A percentile compares a stretch with the other conserved stretches of the same genome.
Conservation (phyloP, 2,888 invertebrate genomes). For the Drosophila eohydei region DNA sequence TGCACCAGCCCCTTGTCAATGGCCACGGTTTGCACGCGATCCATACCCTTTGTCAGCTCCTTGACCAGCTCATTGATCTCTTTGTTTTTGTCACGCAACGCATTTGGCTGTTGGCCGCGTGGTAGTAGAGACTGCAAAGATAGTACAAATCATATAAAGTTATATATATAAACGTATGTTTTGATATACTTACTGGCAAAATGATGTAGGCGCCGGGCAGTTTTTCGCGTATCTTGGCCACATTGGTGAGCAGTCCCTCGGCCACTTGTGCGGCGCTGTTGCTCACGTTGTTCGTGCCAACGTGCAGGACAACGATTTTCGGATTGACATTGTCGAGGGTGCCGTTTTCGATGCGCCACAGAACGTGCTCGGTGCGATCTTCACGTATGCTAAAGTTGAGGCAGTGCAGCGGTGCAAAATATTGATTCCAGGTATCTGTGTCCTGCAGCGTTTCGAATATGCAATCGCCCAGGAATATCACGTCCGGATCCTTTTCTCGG, state of each 20-base stretch:
- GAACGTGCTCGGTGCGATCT: slow-evolving; percentile 94
- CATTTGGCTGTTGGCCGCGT: slow-evolving; percentile 94
- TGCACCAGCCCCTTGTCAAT: slow-evolving; percentile 93
- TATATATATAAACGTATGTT: background rate
- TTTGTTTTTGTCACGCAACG: slow-evolving; percentile 90
- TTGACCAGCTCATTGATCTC: slow-evolving; percentile 91
- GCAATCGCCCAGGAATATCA: slow-evolving; percentile 96
- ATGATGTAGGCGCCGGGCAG: slow-evolving; percentile 93
- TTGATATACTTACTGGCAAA: slow-evolving; percentile 89
- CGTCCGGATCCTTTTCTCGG: slow-evolving; percentile 95
- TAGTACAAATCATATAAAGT: background rate
- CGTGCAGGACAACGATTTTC: slow-evolving; percentile 94
- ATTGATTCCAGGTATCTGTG: slow-evolving; percentile 94
- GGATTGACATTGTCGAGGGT: slow-evolving; percentile 95
- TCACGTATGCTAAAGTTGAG: slow-evolving; percentile 94
- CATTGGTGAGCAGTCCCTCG: slow-evolving; percentile 92
- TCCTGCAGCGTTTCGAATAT: slow-evolving; percentile 93
- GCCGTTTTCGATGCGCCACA: slow-evolving; percentile 96
- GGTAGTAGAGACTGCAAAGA: slow-evolving; percentile 92
- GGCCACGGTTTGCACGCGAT: slow-evolving; percentile 91
- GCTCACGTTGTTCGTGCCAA: slow-evolving; percentile 94
- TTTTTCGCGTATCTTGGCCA: slow-evolving; percentile 90
- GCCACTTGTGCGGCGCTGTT: slow-evolving; percentile 92
- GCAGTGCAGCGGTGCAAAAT: slow-evolving; percentile 96
- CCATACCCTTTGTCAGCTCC: slow-evolving; percentile 87